A percentile compares a stretch with the other conserved stretches of the same genome.
Evolutionary conservation across 2,797 vertebrate genomes (phyloP).

Genomic region (Hemitrygon akajei): DNA sequence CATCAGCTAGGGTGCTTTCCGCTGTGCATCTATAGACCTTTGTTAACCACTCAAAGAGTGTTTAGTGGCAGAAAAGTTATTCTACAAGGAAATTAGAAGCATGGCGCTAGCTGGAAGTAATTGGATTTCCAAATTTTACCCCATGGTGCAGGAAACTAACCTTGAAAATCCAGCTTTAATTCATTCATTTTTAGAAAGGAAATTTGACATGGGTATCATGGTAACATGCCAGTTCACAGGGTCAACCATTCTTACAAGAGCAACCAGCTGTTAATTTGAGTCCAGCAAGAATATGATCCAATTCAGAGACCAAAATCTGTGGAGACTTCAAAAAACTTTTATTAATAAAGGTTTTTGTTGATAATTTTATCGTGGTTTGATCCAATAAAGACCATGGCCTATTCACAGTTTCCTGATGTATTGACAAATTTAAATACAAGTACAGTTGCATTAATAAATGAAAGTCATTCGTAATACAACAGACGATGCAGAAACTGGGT

Average conservation of each 20-base stretch:
- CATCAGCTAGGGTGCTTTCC: too few relatives aligned
- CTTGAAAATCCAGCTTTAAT: constrained; percentile 1
- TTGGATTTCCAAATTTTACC: neutral
- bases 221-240: neutral
- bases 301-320: neutral
- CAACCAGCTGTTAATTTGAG: neutral
- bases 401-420: neutral
- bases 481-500: neutral
- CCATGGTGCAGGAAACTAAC: neutral
- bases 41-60: neutral
- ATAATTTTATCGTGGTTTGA: neutral
- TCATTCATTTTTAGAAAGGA: neutral
- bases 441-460: neutral
- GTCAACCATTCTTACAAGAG: neutral
- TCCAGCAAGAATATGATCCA: neutral
- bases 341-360: neutral
- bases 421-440: neutral
- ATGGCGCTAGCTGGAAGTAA: neutral
- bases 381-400: neutral
- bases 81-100: neutral
- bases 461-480: neutral
- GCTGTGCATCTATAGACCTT: too few relatives aligned
- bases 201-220: too few relatives aligned
- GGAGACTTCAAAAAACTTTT: neutral
- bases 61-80: too few relatives aligned